These are phyloP conservation scores for Eulimnadia texana DNA, from an alignment of 1,140 invertebrate species.

Conservation along the genomic window DNA sequence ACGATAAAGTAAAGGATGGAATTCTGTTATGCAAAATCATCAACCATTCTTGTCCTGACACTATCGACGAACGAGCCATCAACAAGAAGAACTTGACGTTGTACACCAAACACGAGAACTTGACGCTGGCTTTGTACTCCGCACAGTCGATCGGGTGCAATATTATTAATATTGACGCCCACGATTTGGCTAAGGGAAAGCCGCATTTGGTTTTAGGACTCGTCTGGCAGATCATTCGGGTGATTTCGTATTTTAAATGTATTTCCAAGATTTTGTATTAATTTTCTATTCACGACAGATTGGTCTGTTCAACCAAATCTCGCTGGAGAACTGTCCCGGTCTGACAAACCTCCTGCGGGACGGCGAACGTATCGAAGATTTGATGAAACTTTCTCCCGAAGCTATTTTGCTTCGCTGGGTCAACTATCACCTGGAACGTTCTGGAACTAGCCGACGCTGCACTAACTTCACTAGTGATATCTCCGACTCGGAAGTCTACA, in stretches of 20 bases:
- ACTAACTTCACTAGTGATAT: constrained; percentile 92
- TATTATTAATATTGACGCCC: constrained; percentile 95
- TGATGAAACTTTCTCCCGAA: constrained; percentile 92
- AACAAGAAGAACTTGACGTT: constrained; percentile 93
- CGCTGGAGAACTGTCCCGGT: constrained; percentile 88
- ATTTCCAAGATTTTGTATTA: no score
- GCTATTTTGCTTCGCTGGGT: constrained; percentile 95
- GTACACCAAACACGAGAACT: constrained; percentile 90
- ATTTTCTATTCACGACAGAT: constrained; percentile 56
- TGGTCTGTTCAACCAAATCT: constrained; percentile 95
- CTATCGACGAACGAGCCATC: constrained; percentile 94
- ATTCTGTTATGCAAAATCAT: constrained; percentile 97
- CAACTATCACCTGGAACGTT: constrained; percentile 86
- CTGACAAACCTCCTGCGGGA: constrained; percentile 73
- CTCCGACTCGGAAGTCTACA: constrained; percentile 90
- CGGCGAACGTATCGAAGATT: constrained; percentile 85
- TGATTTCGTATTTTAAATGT: constrained; percentile 22
- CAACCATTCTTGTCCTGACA: constrained; percentile 95
- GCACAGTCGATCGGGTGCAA: constrained; percentile 95
- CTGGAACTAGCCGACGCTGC: constrained; percentile 65
- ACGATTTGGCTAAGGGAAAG: constrained; percentile 84
- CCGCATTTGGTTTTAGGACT: constrained; percentile 91
- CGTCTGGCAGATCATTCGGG: constrained; percentile 95
- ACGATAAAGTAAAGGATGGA: constrained; percentile 89
- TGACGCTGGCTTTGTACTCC: constrained; percentile 85